Base-by-base conservation (phyloP, 1,140 invertebrate genomes). In the Drosophila repletoides region DNA sequence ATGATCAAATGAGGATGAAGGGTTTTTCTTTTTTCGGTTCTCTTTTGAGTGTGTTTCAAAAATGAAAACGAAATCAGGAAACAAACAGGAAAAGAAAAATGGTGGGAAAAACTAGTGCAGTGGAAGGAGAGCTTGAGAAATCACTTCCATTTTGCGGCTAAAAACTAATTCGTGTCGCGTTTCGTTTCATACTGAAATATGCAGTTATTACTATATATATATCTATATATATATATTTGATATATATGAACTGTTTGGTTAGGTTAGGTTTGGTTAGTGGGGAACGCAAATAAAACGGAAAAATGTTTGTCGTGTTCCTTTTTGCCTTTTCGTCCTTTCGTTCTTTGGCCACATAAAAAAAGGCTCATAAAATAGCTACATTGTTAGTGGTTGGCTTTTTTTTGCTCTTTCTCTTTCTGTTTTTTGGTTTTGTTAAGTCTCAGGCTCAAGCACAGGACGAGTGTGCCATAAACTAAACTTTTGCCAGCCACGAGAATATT, bases 1-100 rank as follows among this genome's bases (percentile, higher is more conserved):
- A 90, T 92, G 92, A 90, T 92, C 92, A 90, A 74, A 89, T 89
- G 88, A 88, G 83, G 87, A 91, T 91, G 81, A 91, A 60, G 90
- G 76, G 70, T 55, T 45, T 43, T 36, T 3, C 36, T 41, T 41
- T 63, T 76, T 69, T 36, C 43, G 63, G 64, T 65, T 76, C 24
- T 36, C 75, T 51, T 75, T 68, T 55, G 31, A 48, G 21, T 31
- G 60, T 46, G 51, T 75, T 21, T 12, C 7, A 26, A 63, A 75
- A 55, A 26, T 17, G 46, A 59, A 64, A 75, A 51, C 12, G 24
- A 53, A 55, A 31, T 38, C 29, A 51, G 36, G 28, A 45, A 28
- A 21, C 17, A 36, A 60, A 69, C 14, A 19, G n/a, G 3, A 7
- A 40, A 2, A 10, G n/a, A n/a, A n/a, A n/a, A n/a, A 12, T 29